phyloP scores from a whole-genome alignment of 2,113 vertebrate genomes.

The Osmerus eperlanus region DNA sequence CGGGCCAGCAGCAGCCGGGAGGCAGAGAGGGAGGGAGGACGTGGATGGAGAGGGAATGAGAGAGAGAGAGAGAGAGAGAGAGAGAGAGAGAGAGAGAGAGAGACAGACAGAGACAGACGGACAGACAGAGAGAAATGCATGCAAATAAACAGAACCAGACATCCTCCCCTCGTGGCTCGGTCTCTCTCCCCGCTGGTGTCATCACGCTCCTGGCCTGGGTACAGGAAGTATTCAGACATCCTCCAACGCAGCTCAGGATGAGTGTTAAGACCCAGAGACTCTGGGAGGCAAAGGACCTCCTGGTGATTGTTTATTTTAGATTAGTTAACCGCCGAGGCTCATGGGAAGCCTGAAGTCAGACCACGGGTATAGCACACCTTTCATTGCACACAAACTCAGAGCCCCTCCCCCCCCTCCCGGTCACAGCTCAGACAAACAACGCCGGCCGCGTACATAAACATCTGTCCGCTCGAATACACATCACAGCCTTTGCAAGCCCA shows the following conservation, averaged over 20 bases:
- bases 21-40: neutral
- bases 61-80: neutral
- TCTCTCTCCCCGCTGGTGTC: too few relatives aligned
- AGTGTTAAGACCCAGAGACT: neutral
- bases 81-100: neutral
- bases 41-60: neutral
- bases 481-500: neutral
- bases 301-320: slow-evolving; percentile 2
- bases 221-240: too few relatives aligned
- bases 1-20: too few relatives aligned
- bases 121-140: neutral
- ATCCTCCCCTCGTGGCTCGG: too few relatives aligned
- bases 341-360: neutral
- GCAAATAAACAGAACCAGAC: too few relatives aligned
- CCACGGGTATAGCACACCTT: too few relatives aligned
- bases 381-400: too few relatives aligned
- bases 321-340: neutral
- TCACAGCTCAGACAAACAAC: slow-evolving; percentile 17
- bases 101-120: neutral
- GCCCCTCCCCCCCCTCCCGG: too few relatives aligned
- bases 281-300: neutral
- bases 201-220: too few relatives aligned
- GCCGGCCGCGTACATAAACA: neutral
- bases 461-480: slow-evolving; percentile 7
- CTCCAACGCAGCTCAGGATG: too few relatives aligned